phyloP scores from a whole-genome alignment of 2,113 vertebrate genomes.

The Grallaria varia region DNA sequence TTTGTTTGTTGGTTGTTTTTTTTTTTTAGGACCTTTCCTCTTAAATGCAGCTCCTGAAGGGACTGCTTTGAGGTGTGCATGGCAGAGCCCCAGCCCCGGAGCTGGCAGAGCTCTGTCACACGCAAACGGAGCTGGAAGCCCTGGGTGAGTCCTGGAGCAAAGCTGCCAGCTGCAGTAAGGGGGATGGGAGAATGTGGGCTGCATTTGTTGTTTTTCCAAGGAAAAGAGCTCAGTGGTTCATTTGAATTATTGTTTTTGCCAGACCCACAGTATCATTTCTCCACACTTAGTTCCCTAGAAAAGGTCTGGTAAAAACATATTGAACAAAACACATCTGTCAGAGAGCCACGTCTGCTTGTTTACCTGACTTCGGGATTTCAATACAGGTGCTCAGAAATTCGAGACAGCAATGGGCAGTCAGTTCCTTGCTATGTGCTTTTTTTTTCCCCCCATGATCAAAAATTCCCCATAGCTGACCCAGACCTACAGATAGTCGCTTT shows the following conservation, averaged over 20 bases:
- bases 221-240: background rate
- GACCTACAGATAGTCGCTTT: fast-evolving
- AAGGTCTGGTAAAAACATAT: background rate
- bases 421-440: background rate
- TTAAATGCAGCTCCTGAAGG: background rate
- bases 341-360: background rate
- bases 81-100: background rate
- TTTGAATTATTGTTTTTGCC: conserved; percentile 38
- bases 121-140: fast-evolving
- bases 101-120: background rate
- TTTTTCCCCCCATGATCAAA: background rate
- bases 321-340: background rate
- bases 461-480: background rate
- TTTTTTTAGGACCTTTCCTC: background rate
- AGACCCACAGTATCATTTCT: background rate
- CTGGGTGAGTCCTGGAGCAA: background rate
- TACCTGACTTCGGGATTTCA: background rate
- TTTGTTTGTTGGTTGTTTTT: too few species aligned
- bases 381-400: background rate
- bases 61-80: background rate
- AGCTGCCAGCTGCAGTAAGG: background rate
- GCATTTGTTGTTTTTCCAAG: conserved; percentile 21
- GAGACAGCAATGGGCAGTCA: background rate
- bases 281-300: background rate
- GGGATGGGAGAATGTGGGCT: conserved; percentile 41